phyloP scores from a whole-genome alignment of 2,113 vertebrate species.

The Hippoglossus stenolepis region DNA sequence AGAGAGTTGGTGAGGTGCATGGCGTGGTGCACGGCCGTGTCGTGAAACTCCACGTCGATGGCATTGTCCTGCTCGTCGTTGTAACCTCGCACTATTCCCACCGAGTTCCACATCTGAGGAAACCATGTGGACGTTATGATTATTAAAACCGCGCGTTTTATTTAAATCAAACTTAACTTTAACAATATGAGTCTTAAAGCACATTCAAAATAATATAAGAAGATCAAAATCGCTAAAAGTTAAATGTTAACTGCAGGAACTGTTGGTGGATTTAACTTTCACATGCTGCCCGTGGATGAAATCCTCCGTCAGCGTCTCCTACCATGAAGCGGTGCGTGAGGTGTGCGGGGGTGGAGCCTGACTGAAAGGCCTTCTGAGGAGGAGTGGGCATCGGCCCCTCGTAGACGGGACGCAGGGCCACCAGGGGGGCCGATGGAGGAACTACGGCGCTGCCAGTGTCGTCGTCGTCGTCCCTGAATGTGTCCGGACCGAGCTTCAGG shows the following conservation, averaged over 20 bases:
- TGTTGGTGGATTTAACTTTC: too few relatives aligned
- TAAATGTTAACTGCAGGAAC: too few relatives aligned
- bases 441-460: constrained; percentile 68
- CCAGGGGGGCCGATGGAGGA: constrained; percentile 53
- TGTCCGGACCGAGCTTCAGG: constrained; percentile 78
- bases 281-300: too few relatives aligned
- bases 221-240: too few relatives aligned
- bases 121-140: background rate
- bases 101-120: constrained; percentile 93
- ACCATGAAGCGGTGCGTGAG: constrained; percentile 98
- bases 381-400: constrained; percentile 90
- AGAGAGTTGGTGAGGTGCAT: constrained; percentile 93
- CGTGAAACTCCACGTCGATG: constrained; percentile 96
- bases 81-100: constrained; percentile 94
- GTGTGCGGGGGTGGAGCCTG: constrained; percentile 91
- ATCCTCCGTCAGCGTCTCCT: background rate
- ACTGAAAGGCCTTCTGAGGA: constrained; percentile 92
- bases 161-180: too few relatives aligned
- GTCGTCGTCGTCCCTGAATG: constrained; percentile 71
- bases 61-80: constrained; percentile 96
- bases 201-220: too few relatives aligned
- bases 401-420: constrained; percentile 81
- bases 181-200: too few relatives aligned
- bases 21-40: constrained; percentile 92
- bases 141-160: too few relatives aligned